Conservation (phyloP, 2,888 invertebrate genomes). For the Dolomedes plantarius region DNA sequence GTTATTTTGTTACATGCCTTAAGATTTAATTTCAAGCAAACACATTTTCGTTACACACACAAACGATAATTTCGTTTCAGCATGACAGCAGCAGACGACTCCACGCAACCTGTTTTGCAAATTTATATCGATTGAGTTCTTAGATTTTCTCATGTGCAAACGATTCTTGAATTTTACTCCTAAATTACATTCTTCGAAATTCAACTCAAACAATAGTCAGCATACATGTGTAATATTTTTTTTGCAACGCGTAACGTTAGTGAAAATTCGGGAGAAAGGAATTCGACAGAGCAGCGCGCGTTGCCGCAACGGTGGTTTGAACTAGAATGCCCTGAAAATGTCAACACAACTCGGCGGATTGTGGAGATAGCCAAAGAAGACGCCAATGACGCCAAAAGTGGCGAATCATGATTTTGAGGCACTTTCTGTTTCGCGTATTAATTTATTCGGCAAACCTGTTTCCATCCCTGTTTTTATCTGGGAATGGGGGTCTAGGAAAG, state of each 20-base stretch:
- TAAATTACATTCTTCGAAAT: too few relatives aligned
- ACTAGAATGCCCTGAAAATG: constrained; percentile 31
- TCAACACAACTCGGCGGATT: constrained; percentile 7
- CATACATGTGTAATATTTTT: too few relatives aligned
- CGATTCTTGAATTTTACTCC: too few relatives aligned
- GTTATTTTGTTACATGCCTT: neutral
- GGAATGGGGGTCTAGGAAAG: neutral
- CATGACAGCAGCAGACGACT: constrained; percentile 34
- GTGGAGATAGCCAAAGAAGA: neutral
- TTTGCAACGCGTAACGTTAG: neutral
- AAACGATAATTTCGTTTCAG: constrained; percentile 9
- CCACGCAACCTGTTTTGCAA: constrained; percentile 54
- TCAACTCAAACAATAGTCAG: too few relatives aligned
- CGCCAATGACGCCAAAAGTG: constrained; percentile 34
- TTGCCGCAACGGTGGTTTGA: too few relatives aligned
- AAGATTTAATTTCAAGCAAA: neutral
- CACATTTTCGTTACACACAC: neutral
- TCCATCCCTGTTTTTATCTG: constrained; percentile 8
- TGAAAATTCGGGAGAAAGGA: neutral
- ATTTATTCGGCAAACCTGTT: constrained; percentile 66
- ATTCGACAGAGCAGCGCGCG: neutral
- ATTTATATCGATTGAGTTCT: constrained; percentile 43
- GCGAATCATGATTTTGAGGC: neutral
- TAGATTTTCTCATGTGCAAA: neutral
- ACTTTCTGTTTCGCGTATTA: neutral